Percentiles rank a stretch among this genome's conserved stretches.
phyloP scores from a whole-genome alignment of 2,888 invertebrate genomes.

The Cepaea hortensis region DNA sequence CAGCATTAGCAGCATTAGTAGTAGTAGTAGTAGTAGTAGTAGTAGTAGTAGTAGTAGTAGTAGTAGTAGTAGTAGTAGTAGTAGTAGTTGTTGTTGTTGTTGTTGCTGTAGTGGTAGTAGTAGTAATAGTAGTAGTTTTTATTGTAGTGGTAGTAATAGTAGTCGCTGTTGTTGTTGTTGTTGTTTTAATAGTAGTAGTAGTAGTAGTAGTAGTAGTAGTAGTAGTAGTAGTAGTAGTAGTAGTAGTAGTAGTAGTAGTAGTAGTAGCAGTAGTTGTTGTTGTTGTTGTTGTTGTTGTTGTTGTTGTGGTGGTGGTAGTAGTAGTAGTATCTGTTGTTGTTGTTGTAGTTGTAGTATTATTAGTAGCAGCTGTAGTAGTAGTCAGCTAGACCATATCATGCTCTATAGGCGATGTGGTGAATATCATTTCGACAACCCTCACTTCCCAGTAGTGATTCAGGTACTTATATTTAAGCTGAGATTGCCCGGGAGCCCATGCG shows the following conservation, averaged over 20 bases:
- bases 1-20: neutral
- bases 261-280: too few species aligned
- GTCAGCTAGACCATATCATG: too few species aligned
- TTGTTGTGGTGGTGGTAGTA: too few species aligned
- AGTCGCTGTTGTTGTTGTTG: neutral
- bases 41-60: constrained; percentile 7
- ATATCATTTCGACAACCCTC: too few species aligned
- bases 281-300: too few species aligned
- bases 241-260: neutral
- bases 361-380: too few species aligned
- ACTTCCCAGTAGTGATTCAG: too few species aligned
- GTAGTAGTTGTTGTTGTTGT: neutral
- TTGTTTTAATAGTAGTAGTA: neutral
- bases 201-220: neutral
- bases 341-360: too few species aligned
- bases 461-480: too few species aligned
- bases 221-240: constrained; percentile 7
- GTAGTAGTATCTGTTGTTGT: too few species aligned
- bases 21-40: neutral
- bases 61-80: constrained; percentile 7
- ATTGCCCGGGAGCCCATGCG: too few species aligned
- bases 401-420: too few species aligned
- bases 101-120: neutral
- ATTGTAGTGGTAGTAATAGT: neutral
- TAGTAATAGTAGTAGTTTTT: neutral